Percentiles rank a stretch among this genome's conserved stretches.
Conservation (phyloP, 2,113 vertebrate species). For the Delphinus delphis region DNA sequence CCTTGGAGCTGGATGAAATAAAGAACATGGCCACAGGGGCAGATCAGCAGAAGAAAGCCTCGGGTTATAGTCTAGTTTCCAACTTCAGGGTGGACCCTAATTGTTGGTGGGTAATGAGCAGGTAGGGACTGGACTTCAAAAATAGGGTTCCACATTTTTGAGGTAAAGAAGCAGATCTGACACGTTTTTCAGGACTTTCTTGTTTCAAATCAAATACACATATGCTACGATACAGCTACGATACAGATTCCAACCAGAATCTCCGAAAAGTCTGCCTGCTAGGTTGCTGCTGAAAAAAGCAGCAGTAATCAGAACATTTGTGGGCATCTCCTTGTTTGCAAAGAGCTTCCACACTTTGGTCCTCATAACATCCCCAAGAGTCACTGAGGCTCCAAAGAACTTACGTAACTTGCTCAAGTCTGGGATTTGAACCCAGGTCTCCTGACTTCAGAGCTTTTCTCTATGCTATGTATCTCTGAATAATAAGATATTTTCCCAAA, state of each 20-base stretch:
- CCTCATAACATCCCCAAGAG: background rate
- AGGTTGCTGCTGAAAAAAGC: background rate
- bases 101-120: background rate
- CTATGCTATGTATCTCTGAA: background rate
- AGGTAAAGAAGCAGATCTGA: background rate
- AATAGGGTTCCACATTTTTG: background rate
- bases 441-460: conserved; percentile 23
- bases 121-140: background rate
- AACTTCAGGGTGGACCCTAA: background rate
- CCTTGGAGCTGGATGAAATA: background rate
- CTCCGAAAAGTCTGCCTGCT: background rate
- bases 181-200: background rate
- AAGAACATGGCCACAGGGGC: background rate
- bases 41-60: background rate
- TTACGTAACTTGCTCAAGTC: background rate
- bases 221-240: background rate
- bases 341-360: background rate
- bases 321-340: background rate
- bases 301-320: background rate
- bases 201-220: background rate
- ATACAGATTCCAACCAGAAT: background rate
- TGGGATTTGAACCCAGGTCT: background rate
- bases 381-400: background rate
- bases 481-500: background rate
- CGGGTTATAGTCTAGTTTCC: background rate